Evolutionary conservation across 2,888 invertebrate species (phyloP), one percentile per base, ranked within the genome.

Genomic region (Salpingus planirostris): DNA sequence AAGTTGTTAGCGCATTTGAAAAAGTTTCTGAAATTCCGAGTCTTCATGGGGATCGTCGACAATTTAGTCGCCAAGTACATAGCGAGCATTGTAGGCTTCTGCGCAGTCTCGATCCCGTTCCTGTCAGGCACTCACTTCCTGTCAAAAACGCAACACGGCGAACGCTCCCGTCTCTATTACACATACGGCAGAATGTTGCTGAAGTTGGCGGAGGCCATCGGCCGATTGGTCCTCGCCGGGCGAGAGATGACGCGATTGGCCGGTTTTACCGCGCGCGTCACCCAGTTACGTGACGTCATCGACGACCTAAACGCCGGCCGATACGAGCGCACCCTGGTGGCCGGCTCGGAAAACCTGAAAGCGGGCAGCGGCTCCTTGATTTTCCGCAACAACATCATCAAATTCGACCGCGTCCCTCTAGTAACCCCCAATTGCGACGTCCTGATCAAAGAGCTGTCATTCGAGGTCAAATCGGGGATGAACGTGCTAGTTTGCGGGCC

Each of bases 401-500:
- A 80, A 43, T 96, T 98, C 67, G 88, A 95, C 40, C 71, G 76
- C 38, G 97, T 98, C 12, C 96, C 97, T 2, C 71, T 98, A 31
- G 85, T 97, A 13, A 98, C 98, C 1, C 98, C 98, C 2, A 97
- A 96, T 57, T 97, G 97, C 0, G 97, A 98, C 62, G 73, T 97
- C 5, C 77, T 98, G 22, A 80, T 97, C 21, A 78, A 82, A 50
- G 89, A 91, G 50, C 69, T 97, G 8, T 76, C 75, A 24, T 91
- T 98, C 56, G 91, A 93, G 74, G 93, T 65, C 15, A 48, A 48
- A 27, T 92, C 93, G 0, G 96, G 96, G 22, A 87, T 88, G 69
- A 97, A 97, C 68, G 93, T 97, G 1, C 65, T 97, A n/a, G 92
- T 97, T 0, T 96, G 95, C 61, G 97, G 97, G 0, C 97, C 97